Evolutionary conservation across 64 coral and sea anemone genomes (phyloP), one percentile per base, ranked within the genome.

Genomic region (Stichodactyla helianthus): DNA sequence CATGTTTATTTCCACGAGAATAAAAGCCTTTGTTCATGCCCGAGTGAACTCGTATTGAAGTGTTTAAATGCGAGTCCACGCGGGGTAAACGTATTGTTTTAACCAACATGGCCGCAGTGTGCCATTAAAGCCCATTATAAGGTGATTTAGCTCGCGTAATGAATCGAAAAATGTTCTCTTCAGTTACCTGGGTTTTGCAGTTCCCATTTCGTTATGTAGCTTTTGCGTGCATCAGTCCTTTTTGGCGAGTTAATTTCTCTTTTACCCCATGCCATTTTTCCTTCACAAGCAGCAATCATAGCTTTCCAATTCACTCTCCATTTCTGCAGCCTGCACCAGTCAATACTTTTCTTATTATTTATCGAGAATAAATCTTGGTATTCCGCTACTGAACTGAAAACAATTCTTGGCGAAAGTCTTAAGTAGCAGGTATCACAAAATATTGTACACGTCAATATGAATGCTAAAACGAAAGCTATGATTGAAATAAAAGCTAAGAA

Each of bases 251-350:
- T 79, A 23, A 81, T 81, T 53, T 95, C 59, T 85, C 93, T 80
- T 51, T 80, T 70, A 35, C 77, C 17, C 93, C 93, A 95, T 50
- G 86, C 71, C 76, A 91, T 79, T 89, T 76, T 84, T 7, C 77
- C 77, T 7, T 60, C 77, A 65, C 93, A 95, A 9, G 86, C 77
- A 6, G 62, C 91, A 17, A 78, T 51, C 89, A 91, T 91, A 52
- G 23, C 44, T 58, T 86, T 89, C 93, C 93, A 95, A 22, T 95
- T 89, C 26, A 91, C 44, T 57, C 93, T 86, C 93, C 93, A 95
- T 70, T 85, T 86, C 25, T 95, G 89, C 59, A 95, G 63, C 20
- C 89, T 84, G 44, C 93, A 91, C 93, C 89, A 95, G 7, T 95
- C 89, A 53, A 1, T 23, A 57, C 61, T 80, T 16, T 92, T 31